Conservation (phyloP, 2,797 vertebrate species). For the Poeciliopsis infans region DNA sequence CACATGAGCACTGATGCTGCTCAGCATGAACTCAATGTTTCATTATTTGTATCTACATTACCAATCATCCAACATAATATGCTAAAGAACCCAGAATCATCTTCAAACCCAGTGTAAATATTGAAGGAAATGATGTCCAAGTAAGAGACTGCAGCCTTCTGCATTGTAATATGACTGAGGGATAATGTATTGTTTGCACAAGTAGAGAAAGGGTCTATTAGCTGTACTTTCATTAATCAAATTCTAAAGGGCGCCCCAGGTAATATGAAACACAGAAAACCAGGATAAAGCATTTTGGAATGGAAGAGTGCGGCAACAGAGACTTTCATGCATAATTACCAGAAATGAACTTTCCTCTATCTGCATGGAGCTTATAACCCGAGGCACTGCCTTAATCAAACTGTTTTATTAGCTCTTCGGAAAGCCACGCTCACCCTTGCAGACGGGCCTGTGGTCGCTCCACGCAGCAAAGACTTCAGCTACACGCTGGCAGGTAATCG, state of each 20-base stretch:
- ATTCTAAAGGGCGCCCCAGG: slow-evolving; percentile 69
- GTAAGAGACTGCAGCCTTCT: slow-evolving; percentile 46
- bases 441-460: slow-evolving; percentile 97
- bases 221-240: slow-evolving; percentile 72
- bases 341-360: slow-evolving; percentile 71
- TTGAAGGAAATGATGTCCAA: slow-evolving; percentile 34
- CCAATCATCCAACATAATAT: neutral
- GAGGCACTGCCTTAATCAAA: slow-evolving; percentile 76
- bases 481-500: slow-evolving; percentile 95
- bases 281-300: slow-evolving; percentile 44
- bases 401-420: slow-evolving; percentile 68
- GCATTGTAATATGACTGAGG: slow-evolving; percentile 59
- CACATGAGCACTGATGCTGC: neutral
- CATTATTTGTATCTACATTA: slow-evolving; percentile 8
- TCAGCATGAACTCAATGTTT: neutral
- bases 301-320: slow-evolving; percentile 50
- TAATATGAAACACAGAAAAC: slow-evolving; percentile 64
- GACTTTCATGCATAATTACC: slow-evolving; percentile 78
- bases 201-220: slow-evolving; percentile 61
- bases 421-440: slow-evolving; percentile 89
- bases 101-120: slow-evolving; percentile 42
- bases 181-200: slow-evolving; percentile 66
- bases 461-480: slow-evolving; percentile 98
- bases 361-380: slow-evolving; percentile 67
- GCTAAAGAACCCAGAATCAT: neutral